Conservation (phyloP, 2,113 vertebrate genomes). For the Hiodon alosoides region DNA sequence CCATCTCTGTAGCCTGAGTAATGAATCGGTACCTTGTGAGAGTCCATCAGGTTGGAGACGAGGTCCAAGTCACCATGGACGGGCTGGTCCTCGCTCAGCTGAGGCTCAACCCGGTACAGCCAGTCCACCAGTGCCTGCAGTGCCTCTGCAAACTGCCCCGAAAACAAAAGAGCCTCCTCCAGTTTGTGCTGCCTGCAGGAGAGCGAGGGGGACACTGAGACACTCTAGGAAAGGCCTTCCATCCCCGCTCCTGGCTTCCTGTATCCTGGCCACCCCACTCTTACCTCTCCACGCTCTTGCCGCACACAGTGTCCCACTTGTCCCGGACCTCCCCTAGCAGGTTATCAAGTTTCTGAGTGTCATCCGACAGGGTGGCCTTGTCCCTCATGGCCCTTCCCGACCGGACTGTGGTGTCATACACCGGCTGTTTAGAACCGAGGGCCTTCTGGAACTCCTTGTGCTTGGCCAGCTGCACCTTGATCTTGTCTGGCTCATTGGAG, state of each 20-base stretch:
- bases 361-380: constrained; percentile 80
- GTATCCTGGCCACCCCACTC: rapidly evolving
- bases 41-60: constrained; percentile 96
- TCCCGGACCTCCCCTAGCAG: constrained; percentile 90
- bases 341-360: constrained; percentile 87
- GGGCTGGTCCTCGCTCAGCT: constrained; percentile 89
- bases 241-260: background rate
- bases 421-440: constrained; percentile 90
- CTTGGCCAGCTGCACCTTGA: constrained; percentile 91
- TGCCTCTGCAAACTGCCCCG: constrained; percentile 94
- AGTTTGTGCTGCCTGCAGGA: constrained; percentile 88
- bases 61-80: constrained; percentile 94
- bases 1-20: no score
- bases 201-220: background rate
- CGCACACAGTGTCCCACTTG: constrained; percentile 98
- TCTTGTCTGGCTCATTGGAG: constrained; percentile 97
- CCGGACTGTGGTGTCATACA: constrained; percentile 93
- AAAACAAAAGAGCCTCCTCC: constrained; percentile 95
- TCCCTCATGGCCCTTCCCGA: constrained; percentile 89
- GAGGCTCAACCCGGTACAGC: constrained; percentile 94
- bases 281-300: constrained; percentile 96
- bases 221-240: background rate
- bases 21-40: constrained; percentile 77
- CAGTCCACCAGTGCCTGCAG: constrained; percentile 95
- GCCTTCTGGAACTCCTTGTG: constrained; percentile 99